Evolutionary conservation across 1,140 invertebrate species (phyloP).

Genomic region (Drosophila cardini): DNA sequence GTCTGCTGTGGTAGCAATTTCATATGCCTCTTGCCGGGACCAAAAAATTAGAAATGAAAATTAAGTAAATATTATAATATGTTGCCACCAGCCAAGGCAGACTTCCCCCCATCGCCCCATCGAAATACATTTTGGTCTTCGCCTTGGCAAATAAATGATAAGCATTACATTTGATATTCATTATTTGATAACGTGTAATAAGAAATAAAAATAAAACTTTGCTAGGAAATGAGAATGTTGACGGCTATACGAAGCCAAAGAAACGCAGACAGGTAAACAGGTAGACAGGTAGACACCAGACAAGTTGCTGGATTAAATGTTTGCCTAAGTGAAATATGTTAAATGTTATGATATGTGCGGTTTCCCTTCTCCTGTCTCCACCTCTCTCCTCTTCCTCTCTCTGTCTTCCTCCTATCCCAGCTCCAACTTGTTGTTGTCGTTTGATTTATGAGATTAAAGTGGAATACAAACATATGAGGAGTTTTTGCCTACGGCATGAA

Average conservation of each 20-base stretch:
- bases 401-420: constrained; percentile 5
- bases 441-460: constrained; percentile 78
- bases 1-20: constrained; percentile 61
- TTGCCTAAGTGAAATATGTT: constrained; percentile 82
- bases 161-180: constrained; percentile 85
- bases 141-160: constrained; percentile 84
- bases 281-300: constrained; percentile 32
- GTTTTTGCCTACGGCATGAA: constrained; percentile 44
- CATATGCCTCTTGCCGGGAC: constrained; percentile 59
- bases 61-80: constrained; percentile 84
- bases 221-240: constrained; percentile 79
- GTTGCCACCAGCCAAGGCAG: constrained; percentile 50
- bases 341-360: constrained; percentile 75
- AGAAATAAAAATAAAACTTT: constrained; percentile 79
- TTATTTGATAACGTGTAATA: constrained; percentile 84
- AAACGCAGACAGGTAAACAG: background rate
- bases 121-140: constrained; percentile 52
- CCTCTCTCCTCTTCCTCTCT: no score
- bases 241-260: constrained; percentile 4
- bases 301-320: constrained; percentile 72
- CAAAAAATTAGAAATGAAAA: constrained; percentile 81
- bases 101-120: constrained; percentile 15
- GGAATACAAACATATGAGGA: background rate
- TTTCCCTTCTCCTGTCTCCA: constrained; percentile 8
- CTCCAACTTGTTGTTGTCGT: constrained; percentile 36